Evolutionary conservation across 2,888 invertebrate species (phyloP).

Genomic region (Caenorhabditis afra): DNA sequence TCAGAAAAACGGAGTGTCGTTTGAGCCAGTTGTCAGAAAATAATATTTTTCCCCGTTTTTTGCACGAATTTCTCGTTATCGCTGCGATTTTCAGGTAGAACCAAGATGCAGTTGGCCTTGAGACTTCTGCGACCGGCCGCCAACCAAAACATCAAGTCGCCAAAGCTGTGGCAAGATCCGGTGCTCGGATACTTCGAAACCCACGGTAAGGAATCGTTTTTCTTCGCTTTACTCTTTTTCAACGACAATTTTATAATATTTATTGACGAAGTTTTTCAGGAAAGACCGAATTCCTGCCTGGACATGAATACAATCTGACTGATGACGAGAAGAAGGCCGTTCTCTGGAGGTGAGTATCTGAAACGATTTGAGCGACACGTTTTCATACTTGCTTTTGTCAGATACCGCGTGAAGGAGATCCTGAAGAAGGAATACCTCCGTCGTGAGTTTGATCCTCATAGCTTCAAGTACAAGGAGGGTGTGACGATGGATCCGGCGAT

Average conservation of each 20-base stretch:
- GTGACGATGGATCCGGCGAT: slow-evolving; percentile 80
- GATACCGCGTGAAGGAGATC: slow-evolving; percentile 80
- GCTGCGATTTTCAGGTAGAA: slow-evolving; percentile 17
- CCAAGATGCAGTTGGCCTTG: slow-evolving; percentile 75
- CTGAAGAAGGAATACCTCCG: slow-evolving; percentile 80
- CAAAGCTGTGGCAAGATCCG: slow-evolving; percentile 80
- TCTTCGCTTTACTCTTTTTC: slow-evolving; percentile 7
- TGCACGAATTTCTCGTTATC: not conserved
- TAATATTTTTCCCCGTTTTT: slow-evolving; percentile 22
- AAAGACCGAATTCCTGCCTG: slow-evolving; percentile 79
- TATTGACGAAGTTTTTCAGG: slow-evolving; percentile 61
- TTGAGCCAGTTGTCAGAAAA: slow-evolving; percentile 25
- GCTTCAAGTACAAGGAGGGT: slow-evolving; percentile 80
- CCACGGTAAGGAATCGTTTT: slow-evolving; percentile 60
- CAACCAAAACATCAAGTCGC: slow-evolving; percentile 77
- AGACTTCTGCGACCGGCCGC: slow-evolving; percentile 79
- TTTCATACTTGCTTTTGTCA: slow-evolving; percentile 60
- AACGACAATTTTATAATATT: slow-evolving; percentile 1
- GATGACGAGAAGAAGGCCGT: slow-evolving; percentile 79
- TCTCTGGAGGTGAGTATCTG: slow-evolving; percentile 64
- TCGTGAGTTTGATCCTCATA: slow-evolving; percentile 79
- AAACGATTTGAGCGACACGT: not conserved
- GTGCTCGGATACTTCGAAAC: slow-evolving; percentile 73
- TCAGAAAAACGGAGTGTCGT: slow-evolving; percentile 44
- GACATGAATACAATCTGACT: slow-evolving; percentile 79